phyloP scores from a whole-genome alignment of 2,113 vertebrate genomes.

The Odocoileus hemionus region DNA sequence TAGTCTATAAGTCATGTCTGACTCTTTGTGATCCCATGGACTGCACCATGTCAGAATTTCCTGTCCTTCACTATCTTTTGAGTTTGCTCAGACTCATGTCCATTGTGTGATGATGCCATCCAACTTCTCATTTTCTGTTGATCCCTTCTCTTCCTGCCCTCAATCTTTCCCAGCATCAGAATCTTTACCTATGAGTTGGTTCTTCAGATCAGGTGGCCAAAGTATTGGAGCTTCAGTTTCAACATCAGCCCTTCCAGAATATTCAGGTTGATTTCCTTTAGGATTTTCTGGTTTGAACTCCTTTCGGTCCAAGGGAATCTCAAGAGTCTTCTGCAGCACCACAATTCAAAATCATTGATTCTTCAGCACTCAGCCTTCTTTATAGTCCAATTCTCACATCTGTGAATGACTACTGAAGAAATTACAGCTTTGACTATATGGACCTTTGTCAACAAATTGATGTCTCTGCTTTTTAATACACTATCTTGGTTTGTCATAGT shows the following conservation, averaged over 20 bases:
- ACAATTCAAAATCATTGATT: not conserved
- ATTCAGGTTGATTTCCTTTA: not conserved
- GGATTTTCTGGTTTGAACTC: not conserved
- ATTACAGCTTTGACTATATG: not conserved
- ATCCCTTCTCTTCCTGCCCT: not conserved
- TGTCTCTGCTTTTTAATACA: not conserved
- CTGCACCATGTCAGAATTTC: not conserved
- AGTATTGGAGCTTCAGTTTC: not conserved
- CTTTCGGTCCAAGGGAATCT: not conserved
- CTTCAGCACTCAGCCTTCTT: not conserved
- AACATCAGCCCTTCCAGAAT: not conserved
- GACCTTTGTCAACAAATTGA: not conserved
- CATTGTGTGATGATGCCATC: not conserved
- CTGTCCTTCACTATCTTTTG: not conserved
- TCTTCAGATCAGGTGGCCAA: not conserved
- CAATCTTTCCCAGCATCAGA: not conserved
- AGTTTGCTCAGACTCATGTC: not conserved
- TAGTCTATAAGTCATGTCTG: not conserved
- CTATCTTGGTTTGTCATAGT: not conserved
- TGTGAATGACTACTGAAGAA: not conserved
- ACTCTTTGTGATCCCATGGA: not conserved
- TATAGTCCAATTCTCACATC: not conserved
- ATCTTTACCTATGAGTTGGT: not conserved
- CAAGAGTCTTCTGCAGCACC: not conserved
- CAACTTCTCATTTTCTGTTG: not conserved